A percentile compares a stretch with the other conserved stretches of the same genome.
phyloP scores from a whole-genome alignment of 2,113 vertebrate species.

The Myotis lucifugus region DNA sequence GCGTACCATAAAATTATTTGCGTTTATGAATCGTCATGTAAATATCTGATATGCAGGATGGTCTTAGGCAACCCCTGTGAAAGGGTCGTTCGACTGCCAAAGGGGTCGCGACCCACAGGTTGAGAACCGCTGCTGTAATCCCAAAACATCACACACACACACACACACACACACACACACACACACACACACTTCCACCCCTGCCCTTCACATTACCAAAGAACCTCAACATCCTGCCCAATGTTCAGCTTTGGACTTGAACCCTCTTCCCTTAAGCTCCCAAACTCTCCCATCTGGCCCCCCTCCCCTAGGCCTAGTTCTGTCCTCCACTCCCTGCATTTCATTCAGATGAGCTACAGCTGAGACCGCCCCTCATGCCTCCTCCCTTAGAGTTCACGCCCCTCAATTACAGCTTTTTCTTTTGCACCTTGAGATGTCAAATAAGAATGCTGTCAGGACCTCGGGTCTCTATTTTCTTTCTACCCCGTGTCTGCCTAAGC shows the following conservation, averaged over 20 bases:
- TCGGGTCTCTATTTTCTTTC: not conserved
- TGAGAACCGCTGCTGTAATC: no score
- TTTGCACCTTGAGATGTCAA: not conserved
- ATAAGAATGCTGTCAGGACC: not conserved
- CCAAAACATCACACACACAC: not conserved
- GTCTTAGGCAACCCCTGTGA: no score
- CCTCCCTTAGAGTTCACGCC: no score
- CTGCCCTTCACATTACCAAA: not conserved
- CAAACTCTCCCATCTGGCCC: not conserved
- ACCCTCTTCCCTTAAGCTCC: not conserved
- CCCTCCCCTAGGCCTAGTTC: not conserved
- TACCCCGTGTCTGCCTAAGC: not conserved
- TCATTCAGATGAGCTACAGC: not conserved
- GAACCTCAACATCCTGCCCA: not conserved
- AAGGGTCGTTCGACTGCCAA: no score
- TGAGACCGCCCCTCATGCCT: not conserved
- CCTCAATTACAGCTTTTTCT: not conserved
- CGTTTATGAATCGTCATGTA: no score
- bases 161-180: no score
- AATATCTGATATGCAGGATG: no score
- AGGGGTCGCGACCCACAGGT: no score
- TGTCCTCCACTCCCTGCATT: not conserved
- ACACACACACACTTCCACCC: no score
- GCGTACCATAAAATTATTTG: no score
- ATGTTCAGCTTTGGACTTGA: not conserved